A percentile compares a stretch with the other conserved stretches of the same genome.
Evolutionary conservation across 2,113 vertebrate genomes (phyloP).

Genomic region (Nipponia nippon): DNA sequence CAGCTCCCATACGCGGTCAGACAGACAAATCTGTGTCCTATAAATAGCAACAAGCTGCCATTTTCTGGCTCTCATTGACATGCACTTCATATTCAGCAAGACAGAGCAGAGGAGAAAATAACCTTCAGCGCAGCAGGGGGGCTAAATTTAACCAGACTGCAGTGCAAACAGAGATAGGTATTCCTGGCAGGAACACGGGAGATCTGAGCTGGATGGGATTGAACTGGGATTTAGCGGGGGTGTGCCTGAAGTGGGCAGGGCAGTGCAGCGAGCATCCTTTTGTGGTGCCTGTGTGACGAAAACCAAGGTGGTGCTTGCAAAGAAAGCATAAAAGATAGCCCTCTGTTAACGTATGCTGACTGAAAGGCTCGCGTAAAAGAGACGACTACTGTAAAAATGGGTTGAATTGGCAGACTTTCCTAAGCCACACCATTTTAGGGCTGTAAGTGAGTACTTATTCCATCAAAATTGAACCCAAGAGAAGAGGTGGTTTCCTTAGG

Average conservation of each 20-base stretch:
- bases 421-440: accelerated
- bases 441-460: accelerated
- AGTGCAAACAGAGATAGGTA: neutral
- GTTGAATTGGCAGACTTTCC: neutral
- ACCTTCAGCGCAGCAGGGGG: neutral
- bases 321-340: neutral
- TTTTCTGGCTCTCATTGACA: slow-evolving; percentile 16
- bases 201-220: neutral
- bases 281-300: accelerated
- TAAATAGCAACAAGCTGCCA: slow-evolving; percentile 35
- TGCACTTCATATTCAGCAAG: neutral
- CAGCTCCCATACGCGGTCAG: neutral
- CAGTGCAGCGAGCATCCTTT: neutral
- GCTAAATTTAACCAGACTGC: neutral
- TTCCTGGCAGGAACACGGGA: neutral
- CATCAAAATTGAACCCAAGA: neutral
- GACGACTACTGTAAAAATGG: neutral
- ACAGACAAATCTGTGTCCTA: neutral
- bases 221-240: neutral
- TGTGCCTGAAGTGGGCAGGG: neutral
- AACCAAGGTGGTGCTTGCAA: neutral
- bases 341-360: accelerated
- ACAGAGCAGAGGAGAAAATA: slow-evolving; percentile 46
- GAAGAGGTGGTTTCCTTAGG: neutral
- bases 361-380: neutral